A percentile compares a stretch with the other conserved stretches of the same genome.
Evolutionary conservation across 2,797 vertebrate genomes (phyloP).

Genomic region (Macrochelys suwanniensis): DNA sequence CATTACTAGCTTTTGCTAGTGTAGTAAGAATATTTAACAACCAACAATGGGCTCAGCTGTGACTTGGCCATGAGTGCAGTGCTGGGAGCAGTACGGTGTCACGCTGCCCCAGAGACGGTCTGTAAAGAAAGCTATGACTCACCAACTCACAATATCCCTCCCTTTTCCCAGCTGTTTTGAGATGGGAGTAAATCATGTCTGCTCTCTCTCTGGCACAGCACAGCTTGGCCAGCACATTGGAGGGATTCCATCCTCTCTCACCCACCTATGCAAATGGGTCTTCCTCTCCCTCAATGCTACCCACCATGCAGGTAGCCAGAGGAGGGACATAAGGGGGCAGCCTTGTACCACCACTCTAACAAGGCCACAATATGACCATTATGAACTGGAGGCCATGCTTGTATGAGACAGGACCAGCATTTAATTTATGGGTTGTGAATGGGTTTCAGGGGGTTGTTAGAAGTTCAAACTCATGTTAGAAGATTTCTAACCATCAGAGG

Average conservation of each 20-base stretch:
- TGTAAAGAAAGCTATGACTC: neutral
- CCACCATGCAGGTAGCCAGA: neutral
- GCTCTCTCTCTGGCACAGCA: neutral
- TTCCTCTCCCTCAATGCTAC: neutral
- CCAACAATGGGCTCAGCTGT: neutral
- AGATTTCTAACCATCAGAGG: neutral
- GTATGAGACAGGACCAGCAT: neutral
- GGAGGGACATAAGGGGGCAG: too few relatives aligned
- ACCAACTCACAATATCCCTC: neutral
- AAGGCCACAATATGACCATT: neutral
- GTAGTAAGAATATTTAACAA: conserved; percentile 1
- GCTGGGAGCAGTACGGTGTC: neutral
- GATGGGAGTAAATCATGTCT: neutral
- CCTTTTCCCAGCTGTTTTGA: neutral
- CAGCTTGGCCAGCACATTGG: neutral
- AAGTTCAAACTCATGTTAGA: neutral
- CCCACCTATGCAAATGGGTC: neutral
- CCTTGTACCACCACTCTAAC: neutral
- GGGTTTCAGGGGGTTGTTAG: neutral
- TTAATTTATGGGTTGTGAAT: neutral
- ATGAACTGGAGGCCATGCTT: rapidly evolving
- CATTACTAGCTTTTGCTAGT: neutral
- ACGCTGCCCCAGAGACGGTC: neutral
- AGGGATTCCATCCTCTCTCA: neutral
- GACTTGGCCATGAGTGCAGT: neutral